Percentiles rank a stretch among this genome's conserved stretches.
Evolutionary conservation across 2,797 vertebrate genomes (phyloP).

Genomic region (Platyrinchus mystaceus): DNA sequence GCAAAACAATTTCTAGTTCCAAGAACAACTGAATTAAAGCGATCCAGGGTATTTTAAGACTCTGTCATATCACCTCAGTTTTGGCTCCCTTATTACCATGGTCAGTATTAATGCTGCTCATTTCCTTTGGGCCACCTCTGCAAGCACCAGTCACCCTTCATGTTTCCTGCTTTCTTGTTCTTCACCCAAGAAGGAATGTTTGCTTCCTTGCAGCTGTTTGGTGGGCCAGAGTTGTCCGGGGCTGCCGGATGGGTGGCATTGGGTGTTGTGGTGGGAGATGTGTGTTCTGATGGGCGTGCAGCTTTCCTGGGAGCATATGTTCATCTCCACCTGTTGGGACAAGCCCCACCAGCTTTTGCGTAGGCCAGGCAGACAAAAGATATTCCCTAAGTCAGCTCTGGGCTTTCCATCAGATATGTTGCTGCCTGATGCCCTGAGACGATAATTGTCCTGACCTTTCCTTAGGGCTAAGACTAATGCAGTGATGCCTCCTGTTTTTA

Average conservation of each 20-base stretch:
- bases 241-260: neutral
- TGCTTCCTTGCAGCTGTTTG: neutral
- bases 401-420: neutral
- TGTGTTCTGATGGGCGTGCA: neutral
- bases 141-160: neutral
- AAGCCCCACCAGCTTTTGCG: neutral
- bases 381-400: neutral
- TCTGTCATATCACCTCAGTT: neutral
- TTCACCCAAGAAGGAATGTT: neutral
- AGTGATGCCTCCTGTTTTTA: neutral
- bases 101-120: rapidly evolving
- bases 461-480: neutral
- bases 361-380: neutral
- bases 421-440: neutral
- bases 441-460: neutral
- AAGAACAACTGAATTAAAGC: neutral
- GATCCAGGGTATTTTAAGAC: neutral
- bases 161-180: neutral
- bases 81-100: neutral
- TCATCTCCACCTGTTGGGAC: neutral
- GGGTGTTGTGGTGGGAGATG: neutral
- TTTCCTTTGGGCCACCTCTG: neutral
- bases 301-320: neutral
- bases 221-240: neutral
- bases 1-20: neutral